phyloP scores from a whole-genome alignment of 2,113 vertebrate genomes.

The Bambusicola thoracicus region DNA sequence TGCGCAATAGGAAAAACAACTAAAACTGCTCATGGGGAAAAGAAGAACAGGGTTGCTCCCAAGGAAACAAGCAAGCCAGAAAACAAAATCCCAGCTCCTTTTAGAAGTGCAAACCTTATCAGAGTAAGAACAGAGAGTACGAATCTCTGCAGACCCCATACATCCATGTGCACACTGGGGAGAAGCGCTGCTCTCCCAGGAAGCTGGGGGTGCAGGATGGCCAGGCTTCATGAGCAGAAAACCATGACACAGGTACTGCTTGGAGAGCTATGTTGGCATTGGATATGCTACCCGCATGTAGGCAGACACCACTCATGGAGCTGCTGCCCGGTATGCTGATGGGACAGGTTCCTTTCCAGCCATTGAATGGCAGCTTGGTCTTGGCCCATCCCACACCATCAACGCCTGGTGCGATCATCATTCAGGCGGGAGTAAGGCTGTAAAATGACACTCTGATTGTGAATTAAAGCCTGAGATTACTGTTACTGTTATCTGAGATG shows the following conservation, averaged over 20 bases:
- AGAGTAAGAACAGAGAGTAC: background rate
- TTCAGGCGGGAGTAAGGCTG: background rate
- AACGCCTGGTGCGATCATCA: background rate
- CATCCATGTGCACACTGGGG: accelerated
- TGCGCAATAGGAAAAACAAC: accelerated
- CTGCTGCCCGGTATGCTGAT: no score
- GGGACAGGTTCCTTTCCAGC: accelerated
- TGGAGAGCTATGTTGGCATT: background rate
- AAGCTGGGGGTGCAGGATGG: background rate
- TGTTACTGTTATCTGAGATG: background rate
- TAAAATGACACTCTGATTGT: background rate
- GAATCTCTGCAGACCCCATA: background rate
- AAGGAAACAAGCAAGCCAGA: background rate
- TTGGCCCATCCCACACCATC: background rate
- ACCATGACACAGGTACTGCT: background rate
- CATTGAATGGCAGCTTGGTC: accelerated
- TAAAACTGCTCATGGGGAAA: background rate
- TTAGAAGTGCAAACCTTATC: background rate
- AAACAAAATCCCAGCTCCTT: background rate
- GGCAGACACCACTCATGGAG: accelerated
- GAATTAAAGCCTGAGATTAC: background rate
- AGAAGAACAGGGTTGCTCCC: background rate
- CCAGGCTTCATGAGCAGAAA: background rate
- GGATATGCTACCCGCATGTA: accelerated
- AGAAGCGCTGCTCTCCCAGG: background rate